Evolutionary conservation across 1,140 invertebrate species (phyloP).

Genomic region (Trinorchestia longiramus): DNA sequence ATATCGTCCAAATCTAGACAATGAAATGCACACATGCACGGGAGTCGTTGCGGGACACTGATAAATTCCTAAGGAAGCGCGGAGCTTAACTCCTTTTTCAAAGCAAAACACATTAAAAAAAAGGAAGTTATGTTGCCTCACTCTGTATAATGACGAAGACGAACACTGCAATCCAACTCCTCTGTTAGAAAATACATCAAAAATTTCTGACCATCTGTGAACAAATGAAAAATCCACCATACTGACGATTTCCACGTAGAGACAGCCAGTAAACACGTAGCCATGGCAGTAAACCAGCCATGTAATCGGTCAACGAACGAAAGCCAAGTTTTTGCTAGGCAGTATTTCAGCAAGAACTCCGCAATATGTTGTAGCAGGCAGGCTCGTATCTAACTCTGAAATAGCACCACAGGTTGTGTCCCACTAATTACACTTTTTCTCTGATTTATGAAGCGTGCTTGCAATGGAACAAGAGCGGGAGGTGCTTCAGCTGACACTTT

Average conservation of each 20-base stretch:
- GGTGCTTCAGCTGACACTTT: neutral
- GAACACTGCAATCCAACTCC: neutral
- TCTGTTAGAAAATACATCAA: neutral
- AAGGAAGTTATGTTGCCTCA: too few relatives aligned
- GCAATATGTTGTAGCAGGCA: conserved; percentile 28
- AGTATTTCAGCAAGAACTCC: conserved; percentile 28
- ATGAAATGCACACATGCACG: neutral
- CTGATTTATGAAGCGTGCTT: conserved; percentile 51
- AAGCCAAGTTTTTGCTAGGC: conserved; percentile 11
- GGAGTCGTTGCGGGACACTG: neutral
- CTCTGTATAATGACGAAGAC: neutral
- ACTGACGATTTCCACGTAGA: neutral
- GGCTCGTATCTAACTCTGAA: conserved; percentile 42
- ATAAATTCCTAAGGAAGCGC: neutral
- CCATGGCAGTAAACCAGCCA: neutral
- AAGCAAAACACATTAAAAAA: too few relatives aligned
- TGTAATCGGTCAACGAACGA: neutral
- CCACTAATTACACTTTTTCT: conserved; percentile 52
- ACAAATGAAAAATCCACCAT: neutral
- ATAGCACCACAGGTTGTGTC: conserved; percentile 32
- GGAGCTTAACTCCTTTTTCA: too few relatives aligned
- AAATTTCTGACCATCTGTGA: neutral
- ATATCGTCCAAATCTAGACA: neutral
- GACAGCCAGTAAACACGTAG: neutral
- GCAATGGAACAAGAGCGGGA: neutral